Base-by-base conservation (phyloP, 1,140 invertebrate genomes). In the Macrostomum lignano region DNA sequence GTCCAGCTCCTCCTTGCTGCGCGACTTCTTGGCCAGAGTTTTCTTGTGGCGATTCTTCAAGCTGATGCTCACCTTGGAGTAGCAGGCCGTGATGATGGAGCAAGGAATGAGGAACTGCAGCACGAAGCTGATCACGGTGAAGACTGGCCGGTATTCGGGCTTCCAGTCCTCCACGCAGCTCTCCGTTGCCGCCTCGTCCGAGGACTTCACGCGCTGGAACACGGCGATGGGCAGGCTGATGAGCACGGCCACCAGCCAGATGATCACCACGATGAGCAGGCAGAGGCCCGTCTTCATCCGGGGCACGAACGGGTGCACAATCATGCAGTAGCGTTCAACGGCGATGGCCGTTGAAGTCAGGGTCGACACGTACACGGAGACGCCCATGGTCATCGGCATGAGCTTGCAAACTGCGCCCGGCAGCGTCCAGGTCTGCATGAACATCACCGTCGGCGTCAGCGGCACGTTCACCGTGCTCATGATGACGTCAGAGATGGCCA, bases 311-410 rank as follows among this genome's bases (percentile, higher is more conserved):
- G 84, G 86, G 47, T 88, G 41, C 11, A 91, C 76, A 46, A 96
- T 94, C 15, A 93, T 81, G 46, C 86, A 73, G 51, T 78, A 94
- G 29, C 86, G 65, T 55, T 94, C 86, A 17, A 93, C 70, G 2
- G 86, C 84, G 41, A 96, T 94, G 14, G 79, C 77, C 0, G 77
- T 91, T 10, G 94, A 65, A 0, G 86, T 94, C 29, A 93, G 62
- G 0, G 82, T 88, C 9, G 79, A 88, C 33, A 94, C 82, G 58
- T 91, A 94, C 5, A 94, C 79, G 32, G 47, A 48, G 21, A 59
- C 48, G 17, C 48, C 53, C 55, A 88, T 75, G 0, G 75, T 72
- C 51, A 74, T 82, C 1, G 82, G 71, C n/a, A 94, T 72, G 26
- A 91, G 54, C 47, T 86, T 76, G 49, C 84, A 94, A 0, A 88